Evolutionary conservation across 1,140 invertebrate species (phyloP).

Genomic region (Lepeophtheirus salmonis): DNA sequence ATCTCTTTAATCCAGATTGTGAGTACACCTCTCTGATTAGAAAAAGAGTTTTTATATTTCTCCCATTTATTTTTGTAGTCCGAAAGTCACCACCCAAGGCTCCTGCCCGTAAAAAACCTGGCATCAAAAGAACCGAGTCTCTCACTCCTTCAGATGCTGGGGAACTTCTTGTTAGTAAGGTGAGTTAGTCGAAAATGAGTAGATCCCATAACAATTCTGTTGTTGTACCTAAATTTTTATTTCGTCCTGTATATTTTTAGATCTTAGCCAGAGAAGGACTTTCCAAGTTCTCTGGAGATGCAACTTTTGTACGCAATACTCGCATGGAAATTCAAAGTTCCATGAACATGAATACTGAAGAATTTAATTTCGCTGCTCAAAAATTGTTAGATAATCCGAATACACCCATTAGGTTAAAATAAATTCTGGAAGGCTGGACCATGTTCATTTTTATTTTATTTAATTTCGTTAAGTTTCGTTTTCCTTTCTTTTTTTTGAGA

Average conservation of each 20-base stretch:
- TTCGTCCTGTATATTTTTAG: neutral
- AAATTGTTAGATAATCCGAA: neutral
- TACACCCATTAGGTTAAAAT: neutral
- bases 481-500: no score
- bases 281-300: neutral
- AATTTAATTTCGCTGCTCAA: neutral
- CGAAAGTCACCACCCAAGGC: neutral
- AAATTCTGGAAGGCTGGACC: neutral
- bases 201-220: no score
- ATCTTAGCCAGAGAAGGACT: neutral
- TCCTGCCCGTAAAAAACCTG: neutral
- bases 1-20: neutral
- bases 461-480: no score
- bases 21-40: no score
- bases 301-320: neutral
- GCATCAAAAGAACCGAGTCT: neutral
- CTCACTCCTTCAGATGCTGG: neutral
- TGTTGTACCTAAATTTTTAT: neutral
- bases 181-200: no score
- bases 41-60: no score
- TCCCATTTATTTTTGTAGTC: neutral
- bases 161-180: neutral
- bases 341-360: neutral
- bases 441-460: no score
- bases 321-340: neutral